A percentile compares a stretch with the other conserved stretches of the same genome.
phyloP scores from a whole-genome alignment of 2,797 vertebrate genomes.

The Epinephelus malabaricus region DNA sequence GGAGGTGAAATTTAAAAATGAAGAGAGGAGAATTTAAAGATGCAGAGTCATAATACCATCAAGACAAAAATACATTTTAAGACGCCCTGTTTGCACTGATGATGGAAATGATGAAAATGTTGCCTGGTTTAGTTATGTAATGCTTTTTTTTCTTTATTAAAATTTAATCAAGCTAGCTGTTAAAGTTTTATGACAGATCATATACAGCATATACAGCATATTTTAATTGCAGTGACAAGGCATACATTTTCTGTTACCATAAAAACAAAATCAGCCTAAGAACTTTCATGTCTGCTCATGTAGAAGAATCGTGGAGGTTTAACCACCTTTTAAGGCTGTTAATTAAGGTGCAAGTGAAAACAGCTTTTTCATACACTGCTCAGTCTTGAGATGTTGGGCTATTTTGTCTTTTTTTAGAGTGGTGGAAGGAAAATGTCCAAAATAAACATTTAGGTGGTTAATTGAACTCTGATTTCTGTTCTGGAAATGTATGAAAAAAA shows the following conservation, averaged over 20 bases:
- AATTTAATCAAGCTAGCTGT: constrained; percentile 43
- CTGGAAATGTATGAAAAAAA: too few relatives aligned
- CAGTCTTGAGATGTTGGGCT: too few relatives aligned
- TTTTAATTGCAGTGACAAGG: background rate
- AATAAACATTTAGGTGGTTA: too few relatives aligned
- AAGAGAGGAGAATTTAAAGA: background rate
- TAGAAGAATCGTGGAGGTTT: too few relatives aligned
- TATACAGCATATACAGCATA: background rate
- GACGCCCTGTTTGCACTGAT: background rate
- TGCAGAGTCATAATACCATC: background rate
- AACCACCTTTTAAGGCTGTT: too few relatives aligned
- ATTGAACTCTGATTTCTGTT: too few relatives aligned
- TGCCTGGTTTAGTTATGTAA: constrained; percentile 40
- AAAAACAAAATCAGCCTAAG: background rate
- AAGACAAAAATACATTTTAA: background rate
- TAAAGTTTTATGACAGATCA: constrained; percentile 38
- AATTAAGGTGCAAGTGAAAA: too few relatives aligned
- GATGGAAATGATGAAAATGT: constrained; percentile 3
- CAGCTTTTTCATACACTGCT: too few relatives aligned
- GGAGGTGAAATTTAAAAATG: background rate
- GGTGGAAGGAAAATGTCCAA: too few relatives aligned
- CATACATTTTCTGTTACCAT: background rate
- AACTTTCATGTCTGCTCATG: background rate
- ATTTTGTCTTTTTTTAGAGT: too few relatives aligned
- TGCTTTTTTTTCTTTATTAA: constrained; percentile 45